These are phyloP conservation scores for Sylvia atricapilla DNA, from an alignment of 2,113 vertebrate genomes.

Conservation along the genomic window DNA sequence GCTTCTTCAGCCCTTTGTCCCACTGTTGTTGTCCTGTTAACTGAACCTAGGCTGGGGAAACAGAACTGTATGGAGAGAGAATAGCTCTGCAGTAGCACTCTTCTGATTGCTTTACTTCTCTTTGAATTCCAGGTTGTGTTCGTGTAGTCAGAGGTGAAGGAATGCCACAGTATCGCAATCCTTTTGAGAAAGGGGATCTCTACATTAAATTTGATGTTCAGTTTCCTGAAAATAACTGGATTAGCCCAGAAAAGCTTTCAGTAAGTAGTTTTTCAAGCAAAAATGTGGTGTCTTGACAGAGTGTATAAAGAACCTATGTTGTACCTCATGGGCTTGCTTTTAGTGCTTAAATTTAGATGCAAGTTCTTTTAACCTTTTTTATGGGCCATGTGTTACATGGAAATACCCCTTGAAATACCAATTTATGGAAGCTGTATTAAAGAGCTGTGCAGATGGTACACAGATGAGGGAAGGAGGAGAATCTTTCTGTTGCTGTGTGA, in stretches of 20 bases:
- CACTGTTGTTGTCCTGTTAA: neutral
- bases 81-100: neutral
- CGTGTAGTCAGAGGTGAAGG: slow-evolving; percentile 93
- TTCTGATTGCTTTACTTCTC: neutral
- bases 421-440: neutral
- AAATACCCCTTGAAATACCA: neutral
- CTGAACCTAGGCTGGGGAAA: neutral
- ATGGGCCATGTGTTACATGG: neutral
- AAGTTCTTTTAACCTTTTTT: neutral
- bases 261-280: slow-evolving; percentile 74
- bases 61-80: neutral
- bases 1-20: neutral
- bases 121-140: slow-evolving; percentile 79
- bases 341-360: neutral
- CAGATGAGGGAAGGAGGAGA: neutral
- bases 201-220: slow-evolving; percentile 97
- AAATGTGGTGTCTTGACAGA: neutral
- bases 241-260: slow-evolving; percentile 93
- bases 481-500: neutral
- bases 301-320: neutral
- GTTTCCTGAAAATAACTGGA: slow-evolving; percentile 99
- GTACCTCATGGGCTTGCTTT: neutral
- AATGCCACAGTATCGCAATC: slow-evolving; percentile 98
- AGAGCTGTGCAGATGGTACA: neutral
- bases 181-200: slow-evolving; percentile 97